Evolutionary conservation across 2,888 invertebrate species (phyloP).

Genomic region (Hirtodrosophila trivittata): DNA sequence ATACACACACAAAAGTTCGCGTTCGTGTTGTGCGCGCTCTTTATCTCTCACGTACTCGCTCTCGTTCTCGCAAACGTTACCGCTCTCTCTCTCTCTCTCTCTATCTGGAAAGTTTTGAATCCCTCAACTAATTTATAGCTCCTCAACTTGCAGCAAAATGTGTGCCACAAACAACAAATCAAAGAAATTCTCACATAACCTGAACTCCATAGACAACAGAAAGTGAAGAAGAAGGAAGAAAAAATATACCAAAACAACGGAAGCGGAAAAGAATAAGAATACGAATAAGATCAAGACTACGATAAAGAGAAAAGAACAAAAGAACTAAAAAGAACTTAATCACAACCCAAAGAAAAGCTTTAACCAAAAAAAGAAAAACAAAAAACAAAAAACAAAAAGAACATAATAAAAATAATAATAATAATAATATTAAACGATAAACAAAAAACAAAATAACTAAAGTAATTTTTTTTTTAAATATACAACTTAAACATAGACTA

Average conservation of each 20-base stretch:
- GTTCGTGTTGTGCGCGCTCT: constrained; percentile 22
- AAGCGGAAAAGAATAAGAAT: constrained; percentile 4
- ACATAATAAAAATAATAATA: constrained; percentile 3
- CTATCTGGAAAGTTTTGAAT: constrained; percentile 43
- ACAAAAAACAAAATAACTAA: background rate
- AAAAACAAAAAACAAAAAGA: background rate
- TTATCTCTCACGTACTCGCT: too few relatives aligned
- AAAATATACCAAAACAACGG: constrained; percentile 23
- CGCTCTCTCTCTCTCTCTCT: constrained; percentile 4
- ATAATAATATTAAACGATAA: too few relatives aligned
- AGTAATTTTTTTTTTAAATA: constrained; percentile 60
- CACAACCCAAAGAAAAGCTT: constrained; percentile 73
- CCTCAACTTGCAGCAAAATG: constrained; percentile 73
- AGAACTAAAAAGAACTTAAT: constrained; percentile 38
- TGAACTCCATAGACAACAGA: constrained; percentile 72
- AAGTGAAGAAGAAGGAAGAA: constrained; percentile 48
- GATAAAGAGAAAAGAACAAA: constrained; percentile 11
- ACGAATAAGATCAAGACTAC: constrained; percentile 5
- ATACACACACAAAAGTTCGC: constrained; percentile 50
- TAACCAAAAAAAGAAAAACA: constrained; percentile 64
- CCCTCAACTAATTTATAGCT: constrained; percentile 44
- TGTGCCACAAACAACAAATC: constrained; percentile 73
- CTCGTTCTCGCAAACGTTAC: background rate
- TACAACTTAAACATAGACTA: constrained; percentile 55
- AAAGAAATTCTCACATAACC: constrained; percentile 73